phyloP scores from a whole-genome alignment of 2,113 vertebrate species.

The Epinephelus fuscoguttatus region DNA sequence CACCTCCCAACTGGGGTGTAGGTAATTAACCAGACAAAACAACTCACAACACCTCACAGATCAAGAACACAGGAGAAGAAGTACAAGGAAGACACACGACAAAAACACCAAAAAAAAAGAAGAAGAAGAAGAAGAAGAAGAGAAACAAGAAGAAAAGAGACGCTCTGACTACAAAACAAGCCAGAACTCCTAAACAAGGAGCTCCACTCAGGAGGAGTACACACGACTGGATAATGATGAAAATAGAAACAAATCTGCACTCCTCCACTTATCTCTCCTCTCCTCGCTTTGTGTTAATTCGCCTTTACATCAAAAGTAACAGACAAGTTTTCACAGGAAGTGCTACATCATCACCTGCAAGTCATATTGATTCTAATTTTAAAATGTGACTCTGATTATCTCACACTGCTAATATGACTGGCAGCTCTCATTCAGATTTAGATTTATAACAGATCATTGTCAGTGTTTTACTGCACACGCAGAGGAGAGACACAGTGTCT shows the following conservation, averaged over 20 bases:
- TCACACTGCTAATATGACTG: background rate
- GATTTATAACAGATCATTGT: background rate
- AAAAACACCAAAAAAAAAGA: slow-evolving; percentile 49
- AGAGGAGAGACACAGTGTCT: background rate
- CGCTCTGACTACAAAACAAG: slow-evolving; percentile 67
- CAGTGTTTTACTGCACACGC: background rate
- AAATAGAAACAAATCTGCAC: slow-evolving; percentile 69
- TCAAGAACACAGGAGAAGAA: slow-evolving; percentile 65
- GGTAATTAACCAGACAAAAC: slow-evolving; percentile 83
- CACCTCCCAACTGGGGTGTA: slow-evolving; percentile 66
- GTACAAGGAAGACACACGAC: slow-evolving; percentile 61
- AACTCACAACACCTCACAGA: slow-evolving; percentile 74
- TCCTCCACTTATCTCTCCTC: slow-evolving; percentile 71
- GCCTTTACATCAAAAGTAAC: slow-evolving; percentile 29
- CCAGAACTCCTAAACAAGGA: slow-evolving; percentile 78
- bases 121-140: slow-evolving; percentile 39
- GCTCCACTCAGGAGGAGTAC: slow-evolving; percentile 90
- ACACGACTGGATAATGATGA: slow-evolving; percentile 66
- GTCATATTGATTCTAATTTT: slow-evolving; percentile 13
- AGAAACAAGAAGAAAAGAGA: slow-evolving; percentile 51
- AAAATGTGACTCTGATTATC: slow-evolving; percentile 5
- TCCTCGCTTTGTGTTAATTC: slow-evolving; percentile 34
- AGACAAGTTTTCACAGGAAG: background rate
- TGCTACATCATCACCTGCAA: slow-evolving; percentile 39
- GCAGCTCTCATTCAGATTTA: background rate